Conservation (phyloP, 2,113 vertebrate genomes). For the Oreochromis aureus region DNA sequence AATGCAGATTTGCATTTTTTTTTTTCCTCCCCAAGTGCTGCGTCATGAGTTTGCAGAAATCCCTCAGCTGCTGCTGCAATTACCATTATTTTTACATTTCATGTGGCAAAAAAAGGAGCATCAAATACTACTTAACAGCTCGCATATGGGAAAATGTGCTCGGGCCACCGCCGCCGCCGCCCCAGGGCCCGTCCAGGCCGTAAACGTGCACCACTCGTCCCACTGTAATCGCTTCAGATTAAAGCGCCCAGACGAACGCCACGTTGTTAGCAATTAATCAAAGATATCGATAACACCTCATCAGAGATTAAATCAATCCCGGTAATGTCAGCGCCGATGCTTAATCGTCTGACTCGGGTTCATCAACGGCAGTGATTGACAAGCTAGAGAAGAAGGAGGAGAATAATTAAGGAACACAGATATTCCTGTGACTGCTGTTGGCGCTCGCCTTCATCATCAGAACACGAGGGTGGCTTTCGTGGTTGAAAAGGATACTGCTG, state of each 20-base stretch:
- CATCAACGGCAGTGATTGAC: conserved; percentile 42
- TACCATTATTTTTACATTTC: conserved; percentile 45
- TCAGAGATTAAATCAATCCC: conserved; percentile 29
- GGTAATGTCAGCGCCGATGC: neutral
- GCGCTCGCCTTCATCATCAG: conserved; percentile 87
- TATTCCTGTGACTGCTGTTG: conserved; percentile 64
- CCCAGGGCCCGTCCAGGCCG: neutral
- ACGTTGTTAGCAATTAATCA: conserved; percentile 17
- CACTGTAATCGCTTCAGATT: conserved; percentile 19
- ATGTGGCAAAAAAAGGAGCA: neutral
- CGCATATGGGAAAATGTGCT: neutral
- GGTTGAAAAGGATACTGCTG: conserved; percentile 92
- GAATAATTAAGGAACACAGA: conserved; percentile 9
- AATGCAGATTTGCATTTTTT: conserved; percentile 36
- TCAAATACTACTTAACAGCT: neutral
- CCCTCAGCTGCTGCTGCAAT: neutral
- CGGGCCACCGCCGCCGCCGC: neutral
- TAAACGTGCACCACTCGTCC: neutral
- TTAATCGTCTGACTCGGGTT: conserved; percentile 26
- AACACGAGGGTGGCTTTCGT: conserved; percentile 75
- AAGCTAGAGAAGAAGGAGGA: conserved; percentile 1
- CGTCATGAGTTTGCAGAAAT: conserved; percentile 49
- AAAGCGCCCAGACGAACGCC: neutral
- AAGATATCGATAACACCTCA: conserved; percentile 39
- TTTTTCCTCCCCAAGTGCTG: conserved; percentile 9